These are phyloP conservation scores for Alfaro cultratus DNA, from an alignment of 2,797 vertebrate species.

Conservation along the genomic window DNA sequence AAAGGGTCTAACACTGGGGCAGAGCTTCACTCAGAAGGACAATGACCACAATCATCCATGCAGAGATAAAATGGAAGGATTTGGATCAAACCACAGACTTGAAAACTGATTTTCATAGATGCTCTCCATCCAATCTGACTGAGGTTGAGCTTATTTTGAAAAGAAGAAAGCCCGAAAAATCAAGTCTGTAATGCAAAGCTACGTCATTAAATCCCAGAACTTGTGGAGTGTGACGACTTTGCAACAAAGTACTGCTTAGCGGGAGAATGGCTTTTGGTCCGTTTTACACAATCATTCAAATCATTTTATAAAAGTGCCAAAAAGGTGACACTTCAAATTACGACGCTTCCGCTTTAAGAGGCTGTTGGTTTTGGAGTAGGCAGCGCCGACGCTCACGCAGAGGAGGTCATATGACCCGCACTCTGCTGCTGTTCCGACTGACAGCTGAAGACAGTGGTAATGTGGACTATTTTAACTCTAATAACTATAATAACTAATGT, in stretches of 20 bases:
- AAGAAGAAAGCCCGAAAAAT: neutral
- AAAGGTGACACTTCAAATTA: neutral
- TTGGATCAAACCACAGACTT: neutral
- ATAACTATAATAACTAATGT: neutral
- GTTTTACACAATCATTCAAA: neutral
- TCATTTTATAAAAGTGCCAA: neutral
- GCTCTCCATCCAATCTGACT: neutral
- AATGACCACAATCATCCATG: neutral
- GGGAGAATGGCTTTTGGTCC: neutral
- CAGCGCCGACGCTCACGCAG: neutral
- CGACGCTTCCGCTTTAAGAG: neutral
- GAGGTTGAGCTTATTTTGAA: neutral
- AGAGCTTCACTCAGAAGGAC: neutral
- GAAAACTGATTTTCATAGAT: neutral
- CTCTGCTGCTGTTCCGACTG: conserved; percentile 6
- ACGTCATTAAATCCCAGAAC: neutral
- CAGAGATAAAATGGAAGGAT: neutral
- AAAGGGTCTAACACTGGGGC: neutral
- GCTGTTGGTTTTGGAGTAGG: neutral
- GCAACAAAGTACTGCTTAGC: neutral
- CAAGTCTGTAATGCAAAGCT: neutral
- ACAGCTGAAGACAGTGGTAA: conserved; percentile 25
- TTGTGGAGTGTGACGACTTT: neutral
- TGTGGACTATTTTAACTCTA: neutral
- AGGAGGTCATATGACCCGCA: conserved; percentile 55